Percentiles rank a stretch among this genome's conserved stretches.
Conservation (phyloP, 2,888 invertebrate genomes). For the Leptinotarsa juncta region DNA sequence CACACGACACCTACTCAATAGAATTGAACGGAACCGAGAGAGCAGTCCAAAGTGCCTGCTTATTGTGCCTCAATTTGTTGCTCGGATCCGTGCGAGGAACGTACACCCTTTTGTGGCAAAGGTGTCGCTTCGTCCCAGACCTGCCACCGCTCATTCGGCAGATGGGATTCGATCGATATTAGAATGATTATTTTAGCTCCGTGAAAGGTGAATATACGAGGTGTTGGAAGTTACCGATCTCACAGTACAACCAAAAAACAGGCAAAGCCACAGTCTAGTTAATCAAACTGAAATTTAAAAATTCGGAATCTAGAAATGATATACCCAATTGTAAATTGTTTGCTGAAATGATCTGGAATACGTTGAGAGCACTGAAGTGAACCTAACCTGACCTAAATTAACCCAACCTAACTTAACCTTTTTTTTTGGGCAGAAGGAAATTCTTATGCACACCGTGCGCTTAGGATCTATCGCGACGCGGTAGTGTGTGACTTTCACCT, state of each 20-base stretch:
- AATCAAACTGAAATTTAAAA: no score
- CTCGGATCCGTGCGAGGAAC: slow-evolving; percentile 49
- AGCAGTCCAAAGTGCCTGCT: slow-evolving; percentile 57
- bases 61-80: slow-evolving; percentile 57
- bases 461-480: no score
- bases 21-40: slow-evolving; percentile 44
- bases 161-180: slow-evolving; percentile 4
- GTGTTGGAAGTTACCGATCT: background rate
- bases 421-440: background rate
- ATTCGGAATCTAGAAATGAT: no score
- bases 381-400: no score
- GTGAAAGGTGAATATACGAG: background rate
- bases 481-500: no score
- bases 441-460: no score
- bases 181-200: background rate
- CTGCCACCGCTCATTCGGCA: slow-evolving; percentile 26
- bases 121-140: slow-evolving; percentile 46
- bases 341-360: no score
- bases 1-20: slow-evolving; percentile 55
- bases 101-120: slow-evolving; percentile 53
- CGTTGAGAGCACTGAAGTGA: no score
- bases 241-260: no score
- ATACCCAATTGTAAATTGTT: no score
- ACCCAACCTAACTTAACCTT: no score
- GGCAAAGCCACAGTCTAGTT: no score